Base-by-base conservation (phyloP, 1,140 invertebrate genomes). In the Thaumatotibia leucotreta region DNA sequence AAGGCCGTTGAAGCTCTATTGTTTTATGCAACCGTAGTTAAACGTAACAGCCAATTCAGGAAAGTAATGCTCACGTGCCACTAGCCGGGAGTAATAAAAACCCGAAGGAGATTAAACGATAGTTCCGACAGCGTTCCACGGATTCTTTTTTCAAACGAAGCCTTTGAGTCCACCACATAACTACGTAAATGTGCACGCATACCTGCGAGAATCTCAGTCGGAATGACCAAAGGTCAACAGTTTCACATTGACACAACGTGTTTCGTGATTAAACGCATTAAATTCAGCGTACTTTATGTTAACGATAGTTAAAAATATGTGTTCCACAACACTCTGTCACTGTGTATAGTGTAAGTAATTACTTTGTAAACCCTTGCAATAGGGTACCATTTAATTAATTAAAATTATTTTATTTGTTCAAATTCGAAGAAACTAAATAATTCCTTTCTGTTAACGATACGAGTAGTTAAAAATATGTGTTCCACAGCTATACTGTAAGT, bases 41-140 rank as follows among this genome's bases (percentile, higher is more conserved):
- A 52, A 23, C 22, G 50, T 52, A 58, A 58, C n/a, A 27, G 52
- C 10, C 52, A 14, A 27, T 58, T 27, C 3, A 24, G 10, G 14
- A 58, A 58, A 58, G 52, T 58, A 58, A 58, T 58, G 24, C 52
- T 58, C 52, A 58, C 24, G 52, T 58, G 24, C 52, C 24, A 24
- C 49, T n/a, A 14, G 24, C 22, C 23, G n/a, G 11, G 14, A 10
- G 11, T 14, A 27, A 58, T 27, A 27, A 58, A 58, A 58, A 29
- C 23, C 23, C 52, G 52, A 58, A 27, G 20, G 23, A 58, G 20
- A 58, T 27, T 58, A 58, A 58, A 29, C 5, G 24, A 23, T 24
- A 24, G 9, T 27, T 58, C 24, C 52, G 52, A 58, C 22, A 58
- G 24, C 52, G 52, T 58, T 58, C 52, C 52, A 2, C 3, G 24